Evolutionary conservation across 2,888 invertebrate genomes (phyloP), one percentile per base, ranked within the genome.

Genomic region (Altica lythri): DNA sequence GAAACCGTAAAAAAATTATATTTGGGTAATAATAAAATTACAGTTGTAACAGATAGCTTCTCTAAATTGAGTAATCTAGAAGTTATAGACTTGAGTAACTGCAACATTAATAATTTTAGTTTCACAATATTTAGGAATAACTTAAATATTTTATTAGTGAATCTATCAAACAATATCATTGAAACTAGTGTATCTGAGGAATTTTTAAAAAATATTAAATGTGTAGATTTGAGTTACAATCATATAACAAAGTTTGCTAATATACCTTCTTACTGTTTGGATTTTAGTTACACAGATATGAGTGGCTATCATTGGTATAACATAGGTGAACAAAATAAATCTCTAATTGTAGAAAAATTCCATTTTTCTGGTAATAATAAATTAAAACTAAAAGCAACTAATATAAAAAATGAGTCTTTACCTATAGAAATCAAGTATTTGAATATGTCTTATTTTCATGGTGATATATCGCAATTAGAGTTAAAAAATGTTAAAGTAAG

Each of bases 191-290:
- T 43, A 13, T 56, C 59, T 2, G 49, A 53, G 6, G 45, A 53
- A 48, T 56, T 44, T 29, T 38, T 59, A n/a, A 59, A 56, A 29
- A 59, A 56, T 32, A 54, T 59, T n/a, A 22, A 46, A 29, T 59
- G 59, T 22, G 56, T 59, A n/a, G 59, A 59, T 16, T 44, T 59
- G 13, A 59, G 59, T 13, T 32, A 48, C 25, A 59, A 59, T 18
- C 35, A 50, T 5, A 22, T 59, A 14, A 18, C 49, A 5, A 56
- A 50, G 9, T 50, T 53, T 18, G 13, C 46, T 9, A 59, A 59
- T 17, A 46, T 59, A 17, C 59, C 59, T 0, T 53, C 53, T 6
- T 56, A 48, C 12, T 59, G 59, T 14, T 47, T 59, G 10, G 56
- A 59, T 22, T 51, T 59, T 14, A 56, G 56, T 18, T 43, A 51